A percentile compares a stretch with the other conserved stretches of the same genome.
Evolutionary conservation across 2,113 vertebrate genomes (phyloP).

Genomic region (Protobothrops mucrosquamatus): DNA sequence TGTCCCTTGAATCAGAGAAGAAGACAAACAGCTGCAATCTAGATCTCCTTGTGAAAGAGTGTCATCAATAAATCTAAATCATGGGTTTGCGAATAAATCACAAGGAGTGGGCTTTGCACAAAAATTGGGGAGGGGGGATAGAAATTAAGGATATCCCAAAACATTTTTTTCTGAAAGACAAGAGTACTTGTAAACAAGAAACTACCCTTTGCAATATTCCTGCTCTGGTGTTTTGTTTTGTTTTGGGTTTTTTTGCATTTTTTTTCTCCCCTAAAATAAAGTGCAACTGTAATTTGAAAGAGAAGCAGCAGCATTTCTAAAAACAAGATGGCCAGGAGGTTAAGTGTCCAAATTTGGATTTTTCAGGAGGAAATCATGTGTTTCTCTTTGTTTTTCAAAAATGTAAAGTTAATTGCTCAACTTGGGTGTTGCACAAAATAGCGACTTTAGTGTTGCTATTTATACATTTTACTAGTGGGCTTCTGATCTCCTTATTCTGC

Average conservation of each 20-base stretch:
- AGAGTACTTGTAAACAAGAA: not conserved
- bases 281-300: not conserved
- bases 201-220: not conserved
- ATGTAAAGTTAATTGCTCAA: not conserved
- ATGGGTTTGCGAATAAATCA: not conserved
- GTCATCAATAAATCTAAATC: not conserved
- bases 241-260: not conserved
- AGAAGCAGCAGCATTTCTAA: conserved; percentile 18
- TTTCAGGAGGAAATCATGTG: conserved; percentile 14
- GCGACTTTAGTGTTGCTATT: not conserved
- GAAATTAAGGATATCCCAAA: not conserved
- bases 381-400: not conserved
- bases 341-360: conserved; percentile 4
- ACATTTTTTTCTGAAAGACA: not conserved
- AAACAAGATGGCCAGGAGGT: not conserved
- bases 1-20: not conserved
- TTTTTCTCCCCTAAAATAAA: not conserved
- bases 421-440: not conserved
- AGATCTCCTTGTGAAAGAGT: not conserved
- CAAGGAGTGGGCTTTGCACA: not conserved
- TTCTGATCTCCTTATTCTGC: not conserved
- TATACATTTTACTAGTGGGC: not conserved
- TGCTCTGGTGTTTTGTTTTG: not conserved
- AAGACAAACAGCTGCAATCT: not conserved
- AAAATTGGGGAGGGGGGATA: too few relatives aligned